Conservation (phyloP, 1,140 invertebrate genomes). For the Aricia agestis region DNA sequence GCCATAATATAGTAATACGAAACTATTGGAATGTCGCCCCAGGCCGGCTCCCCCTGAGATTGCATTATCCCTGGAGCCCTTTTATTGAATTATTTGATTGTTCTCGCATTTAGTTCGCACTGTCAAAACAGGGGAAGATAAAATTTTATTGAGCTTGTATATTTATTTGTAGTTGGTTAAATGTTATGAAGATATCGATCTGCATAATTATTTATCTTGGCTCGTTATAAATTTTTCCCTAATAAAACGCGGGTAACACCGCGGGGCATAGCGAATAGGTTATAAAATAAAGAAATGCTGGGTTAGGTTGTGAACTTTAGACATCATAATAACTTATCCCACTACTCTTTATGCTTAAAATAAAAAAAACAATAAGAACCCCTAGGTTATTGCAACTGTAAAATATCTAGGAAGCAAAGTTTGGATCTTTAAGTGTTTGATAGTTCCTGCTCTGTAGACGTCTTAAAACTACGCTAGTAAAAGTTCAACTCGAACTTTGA, state of each 20-base stretch:
- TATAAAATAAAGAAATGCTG: no score
- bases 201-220: neutral
- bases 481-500: neutral
- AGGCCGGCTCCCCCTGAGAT: neutral
- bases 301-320: no score
- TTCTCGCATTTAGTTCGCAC: neutral
- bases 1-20: neutral
- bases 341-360: no score
- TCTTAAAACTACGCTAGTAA: neutral
- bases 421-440: neutral
- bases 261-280: no score
- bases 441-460: neutral
- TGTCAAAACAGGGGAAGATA: conserved; percentile 2
- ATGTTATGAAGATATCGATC: neutral
- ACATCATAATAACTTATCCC: no score
- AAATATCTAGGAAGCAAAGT: neutral
- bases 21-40: neutral
- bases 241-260: no score
- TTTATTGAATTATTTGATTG: neutral
- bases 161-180: neutral
- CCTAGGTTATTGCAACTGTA: neutral
- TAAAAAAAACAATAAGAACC: no score
- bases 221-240: no score
- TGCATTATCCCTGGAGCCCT: neutral
- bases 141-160: neutral